Evolutionary conservation across 2,888 invertebrate genomes (phyloP).

Genomic region (Drosophila subsilvestris): DNA sequence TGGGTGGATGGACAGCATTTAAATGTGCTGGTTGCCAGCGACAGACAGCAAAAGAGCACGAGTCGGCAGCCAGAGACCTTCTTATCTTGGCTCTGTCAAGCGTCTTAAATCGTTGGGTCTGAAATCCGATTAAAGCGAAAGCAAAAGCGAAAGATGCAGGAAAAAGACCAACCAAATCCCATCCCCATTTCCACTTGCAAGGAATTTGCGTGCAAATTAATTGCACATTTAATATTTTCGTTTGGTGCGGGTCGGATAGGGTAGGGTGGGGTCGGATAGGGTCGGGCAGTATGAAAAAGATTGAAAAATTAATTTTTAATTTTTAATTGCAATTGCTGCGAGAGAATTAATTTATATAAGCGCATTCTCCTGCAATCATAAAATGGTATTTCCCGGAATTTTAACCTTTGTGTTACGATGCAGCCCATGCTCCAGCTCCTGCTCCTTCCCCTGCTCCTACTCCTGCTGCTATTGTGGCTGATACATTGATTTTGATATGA

Average conservation of each 20-base stretch:
- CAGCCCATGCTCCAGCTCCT: neutral
- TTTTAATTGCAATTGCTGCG: slow-evolving; percentile 40
- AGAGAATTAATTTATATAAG: slow-evolving; percentile 35
- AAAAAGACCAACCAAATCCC: neutral
- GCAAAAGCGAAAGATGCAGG: neutral
- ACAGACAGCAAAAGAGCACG: slow-evolving; percentile 24
- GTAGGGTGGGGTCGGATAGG: neutral
- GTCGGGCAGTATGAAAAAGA: neutral
- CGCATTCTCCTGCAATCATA: slow-evolving; percentile 22
- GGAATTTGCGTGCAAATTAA: slow-evolving; percentile 37
- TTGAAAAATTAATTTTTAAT: slow-evolving; percentile 38
- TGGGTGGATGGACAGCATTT: slow-evolving; percentile 25
- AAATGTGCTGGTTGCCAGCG: slow-evolving; percentile 46
- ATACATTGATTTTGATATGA: slow-evolving; percentile 47
- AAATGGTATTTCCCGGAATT: slow-evolving; percentile 24
- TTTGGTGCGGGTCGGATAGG: slow-evolving; percentile 4
- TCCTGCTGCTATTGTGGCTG: slow-evolving; percentile 8
- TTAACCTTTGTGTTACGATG: slow-evolving; percentile 9
- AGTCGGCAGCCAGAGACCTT: slow-evolving; percentile 4
- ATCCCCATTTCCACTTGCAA: slow-evolving; percentile 11
- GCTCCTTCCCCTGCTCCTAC: neutral
- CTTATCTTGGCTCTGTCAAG: slow-evolving; percentile 26
- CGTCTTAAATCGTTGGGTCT: neutral
- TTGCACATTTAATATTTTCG: slow-evolving; percentile 33
- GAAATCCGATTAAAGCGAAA: slow-evolving; percentile 5